Conservation (phyloP, 2,888 invertebrate species). For the Trachelus tabidus region DNA sequence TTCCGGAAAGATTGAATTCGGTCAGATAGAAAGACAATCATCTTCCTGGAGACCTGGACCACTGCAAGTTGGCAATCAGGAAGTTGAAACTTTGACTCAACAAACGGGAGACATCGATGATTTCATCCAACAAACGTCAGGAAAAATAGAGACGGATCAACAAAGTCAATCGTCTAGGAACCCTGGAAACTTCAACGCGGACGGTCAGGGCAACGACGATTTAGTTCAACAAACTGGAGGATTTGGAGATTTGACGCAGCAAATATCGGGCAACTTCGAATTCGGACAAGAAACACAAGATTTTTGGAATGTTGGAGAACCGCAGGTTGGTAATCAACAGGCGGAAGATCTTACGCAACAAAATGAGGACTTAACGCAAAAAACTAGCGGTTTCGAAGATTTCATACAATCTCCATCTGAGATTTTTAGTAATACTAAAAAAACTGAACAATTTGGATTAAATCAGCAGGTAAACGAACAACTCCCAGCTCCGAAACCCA, state of each 20-base stretch:
- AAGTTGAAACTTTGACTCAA: constrained; percentile 22
- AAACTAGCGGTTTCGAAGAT: constrained; percentile 21
- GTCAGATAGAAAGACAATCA: constrained; percentile 25
- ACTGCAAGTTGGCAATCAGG: constrained; percentile 26
- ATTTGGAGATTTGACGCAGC: constrained; percentile 28
- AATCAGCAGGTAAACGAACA: neutral
- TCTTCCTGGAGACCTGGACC: constrained; percentile 46
- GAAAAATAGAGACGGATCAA: constrained; percentile 39
- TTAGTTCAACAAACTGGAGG: constrained; percentile 28
- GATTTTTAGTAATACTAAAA: constrained; percentile 18
- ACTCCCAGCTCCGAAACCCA: constrained; percentile 4
- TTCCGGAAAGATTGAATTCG: constrained; percentile 24
- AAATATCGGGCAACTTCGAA: constrained; percentile 16
- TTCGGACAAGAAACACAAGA: constrained; percentile 19
- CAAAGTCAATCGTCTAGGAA: constrained; percentile 49
- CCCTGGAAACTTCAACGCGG: constrained; percentile 38
- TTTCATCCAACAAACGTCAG: constrained; percentile 29
- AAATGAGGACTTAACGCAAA: constrained; percentile 44
- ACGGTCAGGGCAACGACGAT: constrained; percentile 20
- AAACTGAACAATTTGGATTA: constrained; percentile 17
- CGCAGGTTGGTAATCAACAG: constrained; percentile 29
- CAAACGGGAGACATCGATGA: constrained; percentile 28
- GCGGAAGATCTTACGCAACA: constrained; percentile 36
- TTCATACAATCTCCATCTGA: constrained; percentile 13
- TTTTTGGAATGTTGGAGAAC: constrained; percentile 9